Percentiles rank a stretch among this genome's conserved stretches.
phyloP scores from a whole-genome alignment of 2,888 invertebrate species.

The Dryobotodes eremita region DNA sequence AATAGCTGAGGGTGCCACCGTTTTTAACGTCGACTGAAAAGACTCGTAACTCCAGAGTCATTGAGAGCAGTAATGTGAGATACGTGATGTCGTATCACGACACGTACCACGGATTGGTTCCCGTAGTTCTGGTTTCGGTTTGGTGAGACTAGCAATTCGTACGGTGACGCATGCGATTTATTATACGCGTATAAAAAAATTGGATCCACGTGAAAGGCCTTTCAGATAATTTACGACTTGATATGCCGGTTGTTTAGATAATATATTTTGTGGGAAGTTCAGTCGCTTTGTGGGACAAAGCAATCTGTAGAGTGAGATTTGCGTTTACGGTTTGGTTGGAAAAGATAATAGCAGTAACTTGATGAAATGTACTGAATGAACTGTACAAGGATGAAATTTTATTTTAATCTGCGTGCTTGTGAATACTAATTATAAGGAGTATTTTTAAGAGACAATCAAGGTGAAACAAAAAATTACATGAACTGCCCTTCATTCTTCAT shows the following conservation, averaged over 20 bases:
- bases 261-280: slow-evolving; percentile 49
- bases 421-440: background rate
- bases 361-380: background rate
- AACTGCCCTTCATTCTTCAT: no score
- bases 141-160: slow-evolving; percentile 69
- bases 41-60: slow-evolving; percentile 83
- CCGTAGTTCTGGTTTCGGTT: slow-evolving; percentile 69
- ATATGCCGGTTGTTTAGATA: slow-evolving; percentile 59
- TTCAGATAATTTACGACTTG: slow-evolving; percentile 65
- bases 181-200: slow-evolving; percentile 65
- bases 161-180: slow-evolving; percentile 75
- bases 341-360: slow-evolving; percentile 2
- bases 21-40: slow-evolving; percentile 82
- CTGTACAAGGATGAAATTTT: background rate
- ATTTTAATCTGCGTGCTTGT: background rate
- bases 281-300: slow-evolving; percentile 7
- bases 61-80: slow-evolving; percentile 81
- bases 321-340: background rate
- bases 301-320: slow-evolving; percentile 12
- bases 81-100: slow-evolving; percentile 67
- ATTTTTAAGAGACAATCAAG: background rate
- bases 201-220: slow-evolving; percentile 59
- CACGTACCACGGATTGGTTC: slow-evolving; percentile 73
- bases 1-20: slow-evolving; percentile 80
- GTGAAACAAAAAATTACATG: no score